Evolutionary conservation across 2,113 vertebrate species (phyloP), one percentile per base, ranked within the genome.

Genomic region (Syngnathus floridae): DNA sequence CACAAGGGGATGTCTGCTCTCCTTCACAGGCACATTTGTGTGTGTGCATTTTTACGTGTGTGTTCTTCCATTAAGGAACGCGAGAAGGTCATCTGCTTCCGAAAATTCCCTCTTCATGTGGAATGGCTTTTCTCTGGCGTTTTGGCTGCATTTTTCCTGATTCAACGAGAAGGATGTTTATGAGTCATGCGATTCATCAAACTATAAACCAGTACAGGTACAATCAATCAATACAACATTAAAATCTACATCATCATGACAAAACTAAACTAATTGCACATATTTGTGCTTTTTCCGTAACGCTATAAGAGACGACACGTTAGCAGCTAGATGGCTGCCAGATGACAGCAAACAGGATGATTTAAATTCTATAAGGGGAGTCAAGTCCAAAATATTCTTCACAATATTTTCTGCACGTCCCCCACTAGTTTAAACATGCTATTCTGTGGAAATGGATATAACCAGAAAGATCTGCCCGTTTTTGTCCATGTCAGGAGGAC

Each of bases 51-150:
- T 12, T 12, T 17, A n/a, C 22, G 10, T 14, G 54, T 35, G 22
- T 55, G 54, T 14, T 26, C 69, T 66, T 57, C 52, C 3, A 26
- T 55, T 16, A 16, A 56, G 54, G 54, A 56, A 56, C 26, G 54
- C 17, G 12, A 36, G 54, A 12, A 70, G 69, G 75, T 67, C 3
- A 17, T 59, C 70, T 67, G 65, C 65, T 65, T 67, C 67, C 19
- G 22, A 51, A 62, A 71, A 54, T 77, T 83, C 43, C 78, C 63
- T 67, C 69, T 72, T 86, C 76, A 79, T 63, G 73, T 65, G 54
- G 79, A 82, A 49, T 79, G 74, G 56, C 85, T 84, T 74, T 90
- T 88, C 71, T 88, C 89, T 79, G 87, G 89, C 1, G 81, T 84
- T 72, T 91, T 89, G 0, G 92, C 90, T 1, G 78, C 74, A 0